Conservation (phyloP, 1,140 invertebrate species). For the Triops cancriformis region DNA sequence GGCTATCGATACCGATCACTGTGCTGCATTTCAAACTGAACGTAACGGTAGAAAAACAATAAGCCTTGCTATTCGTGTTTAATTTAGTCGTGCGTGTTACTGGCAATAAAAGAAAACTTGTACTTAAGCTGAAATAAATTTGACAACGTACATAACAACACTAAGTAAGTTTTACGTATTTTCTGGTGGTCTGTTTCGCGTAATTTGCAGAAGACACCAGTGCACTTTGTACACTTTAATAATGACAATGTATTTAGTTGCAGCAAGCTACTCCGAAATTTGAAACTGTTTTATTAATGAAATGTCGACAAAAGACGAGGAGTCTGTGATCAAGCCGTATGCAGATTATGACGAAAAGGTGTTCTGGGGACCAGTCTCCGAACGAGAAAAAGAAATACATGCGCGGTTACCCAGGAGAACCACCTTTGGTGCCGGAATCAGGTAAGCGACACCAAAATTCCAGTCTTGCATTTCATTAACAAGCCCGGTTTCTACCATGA, state of each 20-base stretch:
- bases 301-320: not conserved
- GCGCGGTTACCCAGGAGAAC: not conserved
- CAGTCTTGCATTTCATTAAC: not conserved
- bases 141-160: too few relatives aligned
- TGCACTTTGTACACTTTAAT: too few relatives aligned
- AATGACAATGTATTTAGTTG: too few relatives aligned
- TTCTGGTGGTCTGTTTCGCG: too few relatives aligned
- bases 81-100: not conserved
- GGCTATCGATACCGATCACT: not conserved
- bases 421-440: not conserved
- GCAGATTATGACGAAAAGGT: not conserved
- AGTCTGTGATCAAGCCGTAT: not conserved
- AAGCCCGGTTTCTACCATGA: too few relatives aligned
- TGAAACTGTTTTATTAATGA: not conserved
- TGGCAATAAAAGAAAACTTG: not conserved
- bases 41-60: conserved; percentile 6
- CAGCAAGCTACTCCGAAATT: too few relatives aligned
- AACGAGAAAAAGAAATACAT: not conserved
- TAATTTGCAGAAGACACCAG: too few relatives aligned
- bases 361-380: not conserved
- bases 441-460: not conserved
- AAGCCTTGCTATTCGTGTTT: not conserved
- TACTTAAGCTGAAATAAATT: not conserved
- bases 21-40: not conserved
- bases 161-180: too few relatives aligned